These are phyloP conservation scores for Synergus itoensis DNA, from an alignment of 2,888 invertebrate species.

Conservation along the genomic window DNA sequence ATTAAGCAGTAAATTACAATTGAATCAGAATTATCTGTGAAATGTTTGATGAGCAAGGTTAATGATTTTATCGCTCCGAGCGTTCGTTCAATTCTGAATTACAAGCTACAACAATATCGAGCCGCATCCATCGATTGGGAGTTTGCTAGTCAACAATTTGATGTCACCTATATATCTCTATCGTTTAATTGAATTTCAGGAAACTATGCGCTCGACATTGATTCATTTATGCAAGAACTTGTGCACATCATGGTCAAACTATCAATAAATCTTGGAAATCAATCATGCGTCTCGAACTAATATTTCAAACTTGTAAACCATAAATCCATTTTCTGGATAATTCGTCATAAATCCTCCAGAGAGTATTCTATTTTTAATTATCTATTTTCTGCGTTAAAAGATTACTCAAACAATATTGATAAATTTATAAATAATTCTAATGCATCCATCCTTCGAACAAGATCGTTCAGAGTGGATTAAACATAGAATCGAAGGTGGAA, in stretches of 20 bases:
- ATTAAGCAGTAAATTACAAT: background rate
- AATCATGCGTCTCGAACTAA: background rate
- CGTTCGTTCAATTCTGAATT: background rate
- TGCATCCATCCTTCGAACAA: background rate
- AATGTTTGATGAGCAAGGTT: background rate
- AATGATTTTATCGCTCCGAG: background rate
- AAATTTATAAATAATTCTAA: background rate
- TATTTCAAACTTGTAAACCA: background rate
- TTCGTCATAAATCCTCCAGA: background rate
- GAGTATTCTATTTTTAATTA: background rate
- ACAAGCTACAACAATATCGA: background rate
- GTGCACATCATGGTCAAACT: background rate
- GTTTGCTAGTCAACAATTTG: slow-evolving; percentile 53
- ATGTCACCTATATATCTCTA: slow-evolving; percentile 52
- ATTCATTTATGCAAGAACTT: background rate
- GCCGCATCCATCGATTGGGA: slow-evolving; percentile 50
- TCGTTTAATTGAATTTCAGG: slow-evolving; percentile 53
- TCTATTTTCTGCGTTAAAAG: background rate
- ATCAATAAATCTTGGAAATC: background rate
- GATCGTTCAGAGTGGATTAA: slow-evolving; percentile 3
- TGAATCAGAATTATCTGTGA: background rate
- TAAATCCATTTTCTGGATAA: background rate
- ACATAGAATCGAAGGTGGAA: slow-evolving; percentile 32
- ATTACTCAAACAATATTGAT: background rate
- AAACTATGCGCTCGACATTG: slow-evolving; percentile 2